phyloP scores from a whole-genome alignment of 1,140 invertebrate genomes.

The Parapsyche elsis region DNA sequence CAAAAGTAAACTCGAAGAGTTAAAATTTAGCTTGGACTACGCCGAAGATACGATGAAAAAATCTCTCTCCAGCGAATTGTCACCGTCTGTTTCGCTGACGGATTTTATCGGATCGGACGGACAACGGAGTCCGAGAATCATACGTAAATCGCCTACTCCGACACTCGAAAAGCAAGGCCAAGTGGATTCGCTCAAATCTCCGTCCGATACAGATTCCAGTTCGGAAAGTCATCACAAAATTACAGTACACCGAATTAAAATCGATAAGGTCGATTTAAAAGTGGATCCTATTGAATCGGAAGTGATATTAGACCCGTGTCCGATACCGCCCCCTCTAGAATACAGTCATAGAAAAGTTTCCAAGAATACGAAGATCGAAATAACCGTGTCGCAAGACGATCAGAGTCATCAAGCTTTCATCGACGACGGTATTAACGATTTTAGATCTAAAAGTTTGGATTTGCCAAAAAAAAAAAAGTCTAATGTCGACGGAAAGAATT shows the following conservation, averaged over 20 bases:
- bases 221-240: slow-evolving; percentile 67
- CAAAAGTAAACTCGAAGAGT: slow-evolving; percentile 64
- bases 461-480: slow-evolving; percentile 63
- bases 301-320: neutral
- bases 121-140: slow-evolving; percentile 62
- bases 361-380: slow-evolving; percentile 67
- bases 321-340: slow-evolving; percentile 31
- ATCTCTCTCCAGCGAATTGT: slow-evolving; percentile 63
- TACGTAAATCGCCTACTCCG: slow-evolving; percentile 69
- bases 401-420: slow-evolving; percentile 67
- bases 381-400: slow-evolving; percentile 67
- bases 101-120: slow-evolving; percentile 63
- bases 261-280: slow-evolving; percentile 43
- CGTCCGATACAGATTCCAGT: slow-evolving; percentile 67
- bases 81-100: slow-evolving; percentile 58
- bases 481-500: slow-evolving; percentile 65
- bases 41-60: slow-evolving; percentile 64
- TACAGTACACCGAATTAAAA: slow-evolving; percentile 57
- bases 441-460: slow-evolving; percentile 63
- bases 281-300: neutral
- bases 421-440: slow-evolving; percentile 66
- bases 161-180: slow-evolving; percentile 72
- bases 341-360: slow-evolving; percentile 52
- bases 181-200: slow-evolving; percentile 68
- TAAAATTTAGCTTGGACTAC: slow-evolving; percentile 66